Percentiles rank a stretch among this genome's conserved stretches.
Evolutionary conservation across 2,113 vertebrate genomes (phyloP).

Genomic region (Galbula dea): DNA sequence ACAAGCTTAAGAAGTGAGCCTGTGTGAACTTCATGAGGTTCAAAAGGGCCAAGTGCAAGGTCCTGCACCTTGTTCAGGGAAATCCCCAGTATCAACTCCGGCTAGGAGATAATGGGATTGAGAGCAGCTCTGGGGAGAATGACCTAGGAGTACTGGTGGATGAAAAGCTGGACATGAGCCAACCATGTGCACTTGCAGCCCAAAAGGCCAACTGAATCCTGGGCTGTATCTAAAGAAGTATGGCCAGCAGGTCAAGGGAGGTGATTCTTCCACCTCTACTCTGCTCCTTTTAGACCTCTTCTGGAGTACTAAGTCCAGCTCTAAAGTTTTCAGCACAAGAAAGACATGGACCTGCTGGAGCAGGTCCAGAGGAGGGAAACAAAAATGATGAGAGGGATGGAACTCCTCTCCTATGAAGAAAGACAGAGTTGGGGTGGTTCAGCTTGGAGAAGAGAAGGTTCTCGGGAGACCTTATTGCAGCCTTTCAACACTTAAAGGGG

Average conservation of each 20-base stretch:
- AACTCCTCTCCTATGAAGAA: not conserved
- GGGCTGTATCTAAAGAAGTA: not conserved
- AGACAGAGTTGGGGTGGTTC: not conserved
- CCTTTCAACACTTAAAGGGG: not conserved
- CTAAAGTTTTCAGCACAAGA: not conserved
- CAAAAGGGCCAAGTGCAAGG: not conserved
- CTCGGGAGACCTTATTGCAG: accelerated
- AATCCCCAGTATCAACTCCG: not conserved
- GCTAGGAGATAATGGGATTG: not conserved
- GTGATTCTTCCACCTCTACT: not conserved
- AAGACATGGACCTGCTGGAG: not conserved
- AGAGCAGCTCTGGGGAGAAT: not conserved
- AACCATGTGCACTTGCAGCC: not conserved
- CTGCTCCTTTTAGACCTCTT: not conserved
- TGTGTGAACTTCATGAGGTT: not conserved
- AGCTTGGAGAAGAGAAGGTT: not conserved
- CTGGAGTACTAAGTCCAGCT: accelerated
- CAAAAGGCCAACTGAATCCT: not conserved
- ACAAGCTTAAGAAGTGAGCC: not conserved
- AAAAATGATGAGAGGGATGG: not conserved
- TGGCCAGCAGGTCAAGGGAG: not conserved
- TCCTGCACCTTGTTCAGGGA: not conserved
- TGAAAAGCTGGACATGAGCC: not conserved
- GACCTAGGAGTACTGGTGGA: not conserved
- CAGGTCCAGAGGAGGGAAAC: not conserved